Evolutionary conservation across 2,888 invertebrate genomes (phyloP).

Genomic region (Ptilodon capucinus): DNA sequence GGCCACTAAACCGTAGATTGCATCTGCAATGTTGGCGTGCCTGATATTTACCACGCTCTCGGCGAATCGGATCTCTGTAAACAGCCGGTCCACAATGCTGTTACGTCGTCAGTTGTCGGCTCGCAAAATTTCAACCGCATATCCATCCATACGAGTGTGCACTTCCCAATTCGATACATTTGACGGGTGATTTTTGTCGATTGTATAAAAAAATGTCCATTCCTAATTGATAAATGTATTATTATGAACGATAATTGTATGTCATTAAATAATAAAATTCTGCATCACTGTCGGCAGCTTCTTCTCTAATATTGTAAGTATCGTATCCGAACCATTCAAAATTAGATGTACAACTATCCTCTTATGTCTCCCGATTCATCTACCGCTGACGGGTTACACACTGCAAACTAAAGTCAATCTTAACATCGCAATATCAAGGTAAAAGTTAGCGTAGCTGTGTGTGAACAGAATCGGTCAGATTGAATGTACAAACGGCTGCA

Average conservation of each 20-base stretch:
- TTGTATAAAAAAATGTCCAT: constrained; percentile 59
- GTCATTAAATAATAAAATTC: constrained; percentile 31
- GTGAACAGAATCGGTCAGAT: constrained; percentile 59
- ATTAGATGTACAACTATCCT: constrained; percentile 37
- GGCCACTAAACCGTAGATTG: constrained; percentile 26
- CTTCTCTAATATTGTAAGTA: constrained; percentile 50
- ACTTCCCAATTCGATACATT: constrained; percentile 23
- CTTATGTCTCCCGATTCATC: constrained; percentile 32
- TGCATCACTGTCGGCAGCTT: constrained; percentile 66
- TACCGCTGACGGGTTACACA: constrained; percentile 44
- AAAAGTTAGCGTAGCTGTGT: constrained; percentile 57
- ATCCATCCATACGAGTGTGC: constrained; percentile 11
- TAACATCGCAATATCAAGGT: constrained; percentile 60
- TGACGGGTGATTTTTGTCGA: constrained; percentile 39
- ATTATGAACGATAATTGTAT: constrained; percentile 40
- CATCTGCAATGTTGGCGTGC: constrained; percentile 32
- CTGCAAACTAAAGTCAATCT: constrained; percentile 67
- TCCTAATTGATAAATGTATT: constrained; percentile 55
- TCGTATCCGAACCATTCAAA: constrained; percentile 56
- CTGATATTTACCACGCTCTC: constrained; percentile 18
- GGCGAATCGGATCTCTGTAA: constrained; percentile 25
- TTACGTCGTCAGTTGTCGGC: constrained; percentile 4
- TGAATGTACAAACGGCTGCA: constrained; percentile 15
- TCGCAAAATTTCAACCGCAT: constrained; percentile 16
- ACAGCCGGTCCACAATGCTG: constrained; percentile 16